Percentiles rank a stretch among this genome's conserved stretches.
Evolutionary conservation across 2,797 vertebrate genomes (phyloP).

Genomic region (Chrosomus eos): DNA sequence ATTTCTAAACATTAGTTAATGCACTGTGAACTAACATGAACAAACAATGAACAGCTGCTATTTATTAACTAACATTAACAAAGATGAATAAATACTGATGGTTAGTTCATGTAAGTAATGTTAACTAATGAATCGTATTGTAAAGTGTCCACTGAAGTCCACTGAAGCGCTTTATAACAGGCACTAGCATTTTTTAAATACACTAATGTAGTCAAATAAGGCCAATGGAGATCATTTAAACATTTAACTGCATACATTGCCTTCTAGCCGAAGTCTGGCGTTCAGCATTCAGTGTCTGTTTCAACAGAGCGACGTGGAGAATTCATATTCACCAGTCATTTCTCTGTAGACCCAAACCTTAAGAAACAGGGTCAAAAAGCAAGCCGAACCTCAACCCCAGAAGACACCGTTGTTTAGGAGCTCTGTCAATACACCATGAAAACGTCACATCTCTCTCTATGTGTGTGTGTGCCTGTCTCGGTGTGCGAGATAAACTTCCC

Average conservation of each 20-base stretch:
- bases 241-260: not conserved
- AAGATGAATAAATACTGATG: too few species aligned
- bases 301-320: not conserved
- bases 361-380: slow-evolving; percentile 20
- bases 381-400: slow-evolving; percentile 10
- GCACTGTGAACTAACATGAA: too few species aligned
- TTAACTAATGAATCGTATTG: too few species aligned
- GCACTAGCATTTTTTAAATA: not conserved
- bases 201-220: not conserved
- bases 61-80: too few species aligned
- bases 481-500: slow-evolving; percentile 43
- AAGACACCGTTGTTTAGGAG: slow-evolving; percentile 28
- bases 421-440: slow-evolving; percentile 33
- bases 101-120: too few species aligned
- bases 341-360: not conserved
- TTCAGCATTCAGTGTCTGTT: slow-evolving; percentile 3
- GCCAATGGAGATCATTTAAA: not conserved
- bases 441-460: slow-evolving; percentile 37
- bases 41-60: too few species aligned
- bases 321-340: not conserved
- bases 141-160: not conserved
- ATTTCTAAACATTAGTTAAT: too few species aligned
- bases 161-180: not conserved
- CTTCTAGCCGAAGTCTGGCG: not conserved
- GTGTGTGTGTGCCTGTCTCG: slow-evolving; percentile 51